Evolutionary conservation across 2,797 vertebrate genomes (phyloP).

Genomic region (Rhynchonycteris naso): DNA sequence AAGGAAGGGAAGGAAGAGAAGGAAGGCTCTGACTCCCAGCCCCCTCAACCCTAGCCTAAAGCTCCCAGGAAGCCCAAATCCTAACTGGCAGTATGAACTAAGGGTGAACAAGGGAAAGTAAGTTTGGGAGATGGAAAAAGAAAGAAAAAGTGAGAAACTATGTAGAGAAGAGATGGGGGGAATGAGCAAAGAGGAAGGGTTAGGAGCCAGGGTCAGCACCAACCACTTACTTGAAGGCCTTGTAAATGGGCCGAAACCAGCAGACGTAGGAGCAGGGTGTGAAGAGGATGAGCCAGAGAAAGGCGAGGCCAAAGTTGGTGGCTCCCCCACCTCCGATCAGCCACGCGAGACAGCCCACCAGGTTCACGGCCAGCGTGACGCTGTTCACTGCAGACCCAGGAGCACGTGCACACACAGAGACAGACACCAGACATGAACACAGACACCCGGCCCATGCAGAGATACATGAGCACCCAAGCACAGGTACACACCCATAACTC

Average conservation of each 20-base stretch:
- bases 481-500: constrained; percentile 65
- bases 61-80: constrained; percentile 6
- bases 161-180: neutral
- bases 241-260: constrained; percentile 99
- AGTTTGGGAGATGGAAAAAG: neutral
- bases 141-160: neutral
- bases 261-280: constrained; percentile 99
- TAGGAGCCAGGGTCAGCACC: constrained; percentile 56
- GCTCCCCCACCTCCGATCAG: constrained; percentile 98
- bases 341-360: constrained; percentile 97
- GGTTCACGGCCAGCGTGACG: constrained; percentile 95
- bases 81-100: constrained; percentile 20
- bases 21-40: neutral
- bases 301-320: constrained; percentile 97
- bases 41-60: neutral
- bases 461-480: constrained; percentile 5
- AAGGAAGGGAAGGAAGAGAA: neutral
- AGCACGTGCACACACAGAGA: constrained; percentile 80
- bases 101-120: neutral
- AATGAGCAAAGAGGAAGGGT: neutral
- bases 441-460: constrained; percentile 33
- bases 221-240: constrained; percentile 97
- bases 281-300: constrained; percentile 99
- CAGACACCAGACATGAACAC: constrained; percentile 50
- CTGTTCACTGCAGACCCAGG: constrained; percentile 93